Base-by-base conservation (phyloP, 2,113 vertebrate species). In the Cinclus cinclus region DNA sequence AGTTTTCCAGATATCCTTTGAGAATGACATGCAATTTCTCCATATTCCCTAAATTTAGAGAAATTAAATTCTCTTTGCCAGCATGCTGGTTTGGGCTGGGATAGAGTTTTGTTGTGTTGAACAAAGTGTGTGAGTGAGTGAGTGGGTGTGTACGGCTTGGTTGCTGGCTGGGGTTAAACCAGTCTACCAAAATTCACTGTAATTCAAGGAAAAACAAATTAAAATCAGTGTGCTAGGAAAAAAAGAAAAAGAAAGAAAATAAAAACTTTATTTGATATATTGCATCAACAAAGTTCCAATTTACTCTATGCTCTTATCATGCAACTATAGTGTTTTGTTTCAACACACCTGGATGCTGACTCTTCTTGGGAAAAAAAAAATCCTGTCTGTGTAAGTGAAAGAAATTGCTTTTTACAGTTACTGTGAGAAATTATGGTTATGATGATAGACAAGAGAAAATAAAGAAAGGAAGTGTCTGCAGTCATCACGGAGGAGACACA, bases 61-160 rank as follows among this genome's bases (percentile, higher is more conserved):
- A 71, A 92, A 81, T 35, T 0, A 65, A 82, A 65, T 46, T 53
- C 12, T 25, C 30, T 62, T 90, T 94, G 25, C 13, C 28, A 62
- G 6, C 8, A 6, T n/a, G n/a, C 28, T 46, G 6, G 7, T 47
- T 68, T 75, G 22, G 39, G 17, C 21, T 76, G 41, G 21, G 7
- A 24, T 13, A 41, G 28, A 60, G 14, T 22, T 13, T 7, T 15
- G 33, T 46, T 83, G 14, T 69, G 30, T 46, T 69, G 24, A 69
- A 25, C 0, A 0, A 46, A 15, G 9, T 21, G 9, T 15, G 21
- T 8, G 3, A 69, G 8, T 23, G 49, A 69, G 11, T 17, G 30
- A 49, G 22, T 31, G 22, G 8, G 18, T 69, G 7, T 6, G 5
- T 35, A 25, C 4, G 31, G 11, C 21, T 87, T 71, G 13, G 25